phyloP scores from a whole-genome alignment of 1,140 invertebrate genomes.

The Pseudachorutes palmiensis region DNA sequence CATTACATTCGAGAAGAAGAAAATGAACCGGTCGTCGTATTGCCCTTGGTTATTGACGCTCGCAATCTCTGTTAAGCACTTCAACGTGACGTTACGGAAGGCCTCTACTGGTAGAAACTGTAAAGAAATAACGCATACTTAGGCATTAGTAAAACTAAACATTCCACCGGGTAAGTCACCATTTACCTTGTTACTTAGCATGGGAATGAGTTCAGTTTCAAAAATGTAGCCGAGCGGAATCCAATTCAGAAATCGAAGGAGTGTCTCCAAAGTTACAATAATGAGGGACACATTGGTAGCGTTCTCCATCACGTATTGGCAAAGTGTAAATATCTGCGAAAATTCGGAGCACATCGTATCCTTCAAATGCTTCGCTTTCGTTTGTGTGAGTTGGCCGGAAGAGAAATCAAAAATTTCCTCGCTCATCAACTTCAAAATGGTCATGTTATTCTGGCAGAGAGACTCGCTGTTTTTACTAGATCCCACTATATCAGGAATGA shows the following conservation, averaged over 20 bases:
- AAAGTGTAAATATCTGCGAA: slow-evolving; percentile 93
- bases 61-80: slow-evolving; percentile 97
- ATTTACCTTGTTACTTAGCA: slow-evolving; percentile 80
- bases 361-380: slow-evolving; percentile 97
- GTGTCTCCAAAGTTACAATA: slow-evolving; percentile 86
- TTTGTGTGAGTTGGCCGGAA: slow-evolving; percentile 93
- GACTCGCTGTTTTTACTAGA: slow-evolving; percentile 98
- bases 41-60: slow-evolving; percentile 68
- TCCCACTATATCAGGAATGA: slow-evolving; percentile 97
- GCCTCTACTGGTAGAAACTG: slow-evolving; percentile 93
- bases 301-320: slow-evolving; percentile 94
- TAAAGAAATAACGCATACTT: slow-evolving; percentile 40
- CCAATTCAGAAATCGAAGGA: slow-evolving; percentile 97
- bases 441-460: slow-evolving; percentile 99
- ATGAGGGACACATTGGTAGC: slow-evolving; percentile 92
- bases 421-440: slow-evolving; percentile 90
- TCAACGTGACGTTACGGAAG: slow-evolving; percentile 96
- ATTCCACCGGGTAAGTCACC: too few species aligned
- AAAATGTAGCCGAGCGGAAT: slow-evolving; percentile 99
- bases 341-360: slow-evolving; percentile 99
- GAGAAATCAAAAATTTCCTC: slow-evolving; percentile 99
- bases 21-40: slow-evolving; percentile 86
- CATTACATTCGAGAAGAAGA: slow-evolving; percentile 84
- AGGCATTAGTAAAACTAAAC: slow-evolving; percentile 8
- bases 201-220: slow-evolving; percentile 93